Conservation (phyloP, 2,113 vertebrate species). For the Myodes glareolus region DNA sequence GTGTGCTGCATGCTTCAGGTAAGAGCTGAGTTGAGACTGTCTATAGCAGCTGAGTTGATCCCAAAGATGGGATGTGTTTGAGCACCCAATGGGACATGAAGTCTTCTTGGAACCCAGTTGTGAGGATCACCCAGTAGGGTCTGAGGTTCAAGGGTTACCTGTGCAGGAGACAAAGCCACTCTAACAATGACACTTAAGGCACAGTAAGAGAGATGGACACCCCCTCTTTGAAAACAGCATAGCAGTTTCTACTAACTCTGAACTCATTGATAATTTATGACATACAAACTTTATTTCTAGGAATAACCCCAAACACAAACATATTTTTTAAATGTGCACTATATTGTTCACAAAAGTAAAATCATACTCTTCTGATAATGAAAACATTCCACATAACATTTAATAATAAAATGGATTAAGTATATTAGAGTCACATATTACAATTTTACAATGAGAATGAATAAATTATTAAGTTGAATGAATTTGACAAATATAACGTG, state of each 20-base stretch:
- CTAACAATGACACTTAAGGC: background rate
- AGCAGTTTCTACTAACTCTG: background rate
- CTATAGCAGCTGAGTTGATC: background rate
- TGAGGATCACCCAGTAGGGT: background rate
- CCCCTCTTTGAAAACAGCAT: background rate
- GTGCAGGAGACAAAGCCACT: background rate
- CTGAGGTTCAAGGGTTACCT: background rate
- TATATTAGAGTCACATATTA: background rate
- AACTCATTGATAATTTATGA: background rate
- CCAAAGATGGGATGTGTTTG: background rate
- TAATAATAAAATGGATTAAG: background rate
- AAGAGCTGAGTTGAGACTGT: background rate
- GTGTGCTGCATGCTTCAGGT: background rate
- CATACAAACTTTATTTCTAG: background rate
- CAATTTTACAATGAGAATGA: background rate
- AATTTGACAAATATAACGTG: background rate
- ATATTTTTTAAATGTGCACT: background rate
- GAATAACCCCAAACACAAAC: background rate
- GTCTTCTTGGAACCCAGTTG: background rate
- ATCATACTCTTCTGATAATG: background rate
- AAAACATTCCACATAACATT: background rate
- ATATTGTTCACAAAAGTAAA: background rate
- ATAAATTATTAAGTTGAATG: background rate
- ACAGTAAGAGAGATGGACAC: background rate
- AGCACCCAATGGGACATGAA: too few relatives aligned